Conservation (phyloP, 2,797 vertebrate genomes). For the Ataeniobius toweri region DNA sequence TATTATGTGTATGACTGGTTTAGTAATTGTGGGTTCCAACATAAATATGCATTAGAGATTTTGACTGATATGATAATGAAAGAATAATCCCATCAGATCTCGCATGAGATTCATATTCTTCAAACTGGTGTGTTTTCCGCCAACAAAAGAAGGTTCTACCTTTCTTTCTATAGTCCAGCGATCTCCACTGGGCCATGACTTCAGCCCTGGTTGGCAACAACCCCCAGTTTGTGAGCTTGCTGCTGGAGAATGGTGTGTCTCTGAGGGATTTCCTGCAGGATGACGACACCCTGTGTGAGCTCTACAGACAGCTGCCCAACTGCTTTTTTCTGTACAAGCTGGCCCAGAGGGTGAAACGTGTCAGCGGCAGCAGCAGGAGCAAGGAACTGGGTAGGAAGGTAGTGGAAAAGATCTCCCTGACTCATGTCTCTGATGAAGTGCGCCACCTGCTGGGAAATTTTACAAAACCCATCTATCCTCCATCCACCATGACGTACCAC, state of each 20-base stretch:
- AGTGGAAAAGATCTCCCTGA: constrained; percentile 68
- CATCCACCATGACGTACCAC: constrained; percentile 21
- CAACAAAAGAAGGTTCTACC: not conserved
- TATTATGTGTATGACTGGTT: no score
- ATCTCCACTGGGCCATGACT: constrained; percentile 89
- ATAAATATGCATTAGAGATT: no score
- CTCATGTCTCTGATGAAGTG: constrained; percentile 87
- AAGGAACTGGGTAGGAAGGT: constrained; percentile 2
- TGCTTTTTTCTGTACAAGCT: constrained; percentile 88
- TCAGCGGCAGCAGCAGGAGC: constrained; percentile 29
- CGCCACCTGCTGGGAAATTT: constrained; percentile 88
- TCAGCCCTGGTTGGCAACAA: constrained; percentile 90
- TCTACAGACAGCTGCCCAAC: constrained; percentile 85
- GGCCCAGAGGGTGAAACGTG: constrained; percentile 80
- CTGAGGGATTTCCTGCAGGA: constrained; percentile 85
- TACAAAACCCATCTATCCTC: constrained; percentile 84
- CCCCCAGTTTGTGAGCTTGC: constrained; percentile 90
- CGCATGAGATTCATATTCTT: not conserved
- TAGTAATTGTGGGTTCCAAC: no score
- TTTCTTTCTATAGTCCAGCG: constrained; percentile 79
- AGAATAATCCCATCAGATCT: not conserved
- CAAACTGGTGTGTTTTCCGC: not conserved
- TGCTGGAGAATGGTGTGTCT: constrained; percentile 91
- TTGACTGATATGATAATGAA: no score
- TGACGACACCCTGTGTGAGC: constrained; percentile 78